phyloP scores from a whole-genome alignment of 2,113 vertebrate species.

The Eptatretus burgeri region DNA sequence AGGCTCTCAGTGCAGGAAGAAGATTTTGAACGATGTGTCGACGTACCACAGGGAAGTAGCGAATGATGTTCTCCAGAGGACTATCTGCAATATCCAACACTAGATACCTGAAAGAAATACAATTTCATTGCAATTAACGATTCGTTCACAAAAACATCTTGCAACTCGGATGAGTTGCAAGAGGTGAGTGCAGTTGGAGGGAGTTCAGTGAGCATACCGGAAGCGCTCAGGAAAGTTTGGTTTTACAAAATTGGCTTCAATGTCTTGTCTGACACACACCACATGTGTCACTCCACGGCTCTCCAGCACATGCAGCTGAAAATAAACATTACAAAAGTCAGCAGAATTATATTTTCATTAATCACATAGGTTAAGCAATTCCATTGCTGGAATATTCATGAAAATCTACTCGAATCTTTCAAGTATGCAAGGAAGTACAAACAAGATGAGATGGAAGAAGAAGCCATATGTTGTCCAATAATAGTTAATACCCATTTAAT shows the following conservation, averaged over 20 bases:
- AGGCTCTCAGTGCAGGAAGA: no score
- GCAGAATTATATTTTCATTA: no score
- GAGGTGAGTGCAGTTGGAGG: conserved; percentile 13
- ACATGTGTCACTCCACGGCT: conserved; percentile 79
- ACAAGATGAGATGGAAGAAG: no score
- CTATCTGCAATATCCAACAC: conserved; percentile 98
- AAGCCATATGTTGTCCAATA: no score
- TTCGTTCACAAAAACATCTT: no score
- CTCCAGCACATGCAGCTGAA: conserved; percentile 59
- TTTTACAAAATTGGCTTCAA: conserved; percentile 98
- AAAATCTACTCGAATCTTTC: no score
- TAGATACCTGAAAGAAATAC: conserved; percentile 44
- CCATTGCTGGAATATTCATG: no score
- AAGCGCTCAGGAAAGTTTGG: conserved; percentile 87
- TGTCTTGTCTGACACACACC: conserved; percentile 89
- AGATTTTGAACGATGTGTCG: no score
- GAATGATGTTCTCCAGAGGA: conserved; percentile 90
- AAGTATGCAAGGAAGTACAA: no score
- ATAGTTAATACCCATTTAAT: no score
- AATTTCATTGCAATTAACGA: conserved; percentile 7
- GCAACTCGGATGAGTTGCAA: conserved; percentile 37
- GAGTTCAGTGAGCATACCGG: conserved; percentile 29
- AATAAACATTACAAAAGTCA: conserved; percentile 6
- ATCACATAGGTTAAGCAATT: no score
- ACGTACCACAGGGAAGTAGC: conserved; percentile 82